Conservation (phyloP, 1,140 invertebrate genomes). For the Diabrotica undecimpunctata region DNA sequence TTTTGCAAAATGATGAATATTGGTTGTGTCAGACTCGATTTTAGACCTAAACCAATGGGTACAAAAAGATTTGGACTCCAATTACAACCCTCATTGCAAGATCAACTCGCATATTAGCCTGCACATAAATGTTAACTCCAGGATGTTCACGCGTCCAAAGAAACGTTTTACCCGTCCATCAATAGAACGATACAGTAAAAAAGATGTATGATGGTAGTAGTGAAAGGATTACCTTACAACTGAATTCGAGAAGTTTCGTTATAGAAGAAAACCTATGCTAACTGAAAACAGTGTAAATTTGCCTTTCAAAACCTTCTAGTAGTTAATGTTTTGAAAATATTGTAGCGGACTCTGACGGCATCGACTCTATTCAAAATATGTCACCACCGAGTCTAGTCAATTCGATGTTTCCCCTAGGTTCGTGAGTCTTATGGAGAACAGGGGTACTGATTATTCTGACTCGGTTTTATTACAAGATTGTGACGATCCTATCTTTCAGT, state of each 20-base stretch:
- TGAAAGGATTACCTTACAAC: conserved; percentile 13
- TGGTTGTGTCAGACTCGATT: too few relatives aligned
- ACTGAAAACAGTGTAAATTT: conserved; percentile 37
- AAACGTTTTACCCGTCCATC: conserved; percentile 45
- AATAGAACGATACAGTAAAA: conserved; percentile 46
- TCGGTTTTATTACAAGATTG: conserved; percentile 37
- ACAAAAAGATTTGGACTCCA: conserved; percentile 10
- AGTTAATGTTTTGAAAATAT: conserved; percentile 43
- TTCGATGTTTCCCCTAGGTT: conserved; percentile 46
- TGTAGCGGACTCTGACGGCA: conserved; percentile 25
- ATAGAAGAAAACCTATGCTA: conserved; percentile 9
- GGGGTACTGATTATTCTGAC: conserved; percentile 42
- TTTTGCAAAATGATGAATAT: too few relatives aligned
- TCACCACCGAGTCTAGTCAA: conserved; percentile 46
- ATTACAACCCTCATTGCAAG: conserved; percentile 11
- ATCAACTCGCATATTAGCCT: conserved; percentile 27
- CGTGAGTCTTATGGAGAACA: conserved; percentile 44
- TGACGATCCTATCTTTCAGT: conserved; percentile 42
- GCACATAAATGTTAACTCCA: conserved; percentile 47
- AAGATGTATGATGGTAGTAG: conserved; percentile 35
- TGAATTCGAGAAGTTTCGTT: conserved; percentile 10
- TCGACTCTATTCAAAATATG: conserved; percentile 45
- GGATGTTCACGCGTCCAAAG: conserved; percentile 53
- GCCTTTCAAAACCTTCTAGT: conserved; percentile 39
- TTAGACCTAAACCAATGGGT: conserved; percentile 22